Conservation (phyloP, 1,140 invertebrate genomes). For the Copidosoma floridanum region DNA sequence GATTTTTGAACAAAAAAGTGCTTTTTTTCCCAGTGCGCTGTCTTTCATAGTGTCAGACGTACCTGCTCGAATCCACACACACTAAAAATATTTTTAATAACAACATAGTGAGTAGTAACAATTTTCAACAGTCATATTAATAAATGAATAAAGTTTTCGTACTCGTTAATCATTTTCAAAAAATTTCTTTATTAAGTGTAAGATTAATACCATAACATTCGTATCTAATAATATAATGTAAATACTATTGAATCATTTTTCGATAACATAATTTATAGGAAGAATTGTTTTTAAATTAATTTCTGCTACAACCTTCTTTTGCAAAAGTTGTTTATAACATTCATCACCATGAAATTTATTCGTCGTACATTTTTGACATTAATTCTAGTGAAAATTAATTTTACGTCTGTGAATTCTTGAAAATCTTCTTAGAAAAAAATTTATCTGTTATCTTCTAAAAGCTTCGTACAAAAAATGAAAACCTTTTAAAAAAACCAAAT, state of each 20-base stretch:
- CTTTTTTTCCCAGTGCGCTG: too few relatives aligned
- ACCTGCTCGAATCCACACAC: neutral
- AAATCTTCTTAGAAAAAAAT: too few relatives aligned
- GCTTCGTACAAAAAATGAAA: slow-evolving; percentile 13
- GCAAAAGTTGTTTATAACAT: too few relatives aligned
- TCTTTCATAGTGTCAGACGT: neutral
- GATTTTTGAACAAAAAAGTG: too few relatives aligned
- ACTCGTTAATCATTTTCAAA: too few relatives aligned
- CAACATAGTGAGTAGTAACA: too few relatives aligned
- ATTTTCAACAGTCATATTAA: neutral
- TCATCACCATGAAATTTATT: too few relatives aligned
- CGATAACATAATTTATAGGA: neutral
- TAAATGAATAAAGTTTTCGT: neutral
- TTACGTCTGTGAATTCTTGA: neutral
- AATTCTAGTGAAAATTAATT: slow-evolving; percentile 6
- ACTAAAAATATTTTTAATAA: neutral
- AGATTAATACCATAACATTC: too few relatives aligned
- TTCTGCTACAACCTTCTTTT: too few relatives aligned
- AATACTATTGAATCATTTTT: too few relatives aligned
- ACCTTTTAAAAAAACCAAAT: slow-evolving; percentile 19
- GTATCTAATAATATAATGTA: too few relatives aligned
- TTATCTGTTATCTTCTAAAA: neutral
- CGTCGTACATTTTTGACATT: neutral
- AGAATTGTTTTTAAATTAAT: slow-evolving; percentile 11
- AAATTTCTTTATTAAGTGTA: too few relatives aligned